Conservation (phyloP, 1,140 invertebrate genomes). For the Platyura marginata region DNA sequence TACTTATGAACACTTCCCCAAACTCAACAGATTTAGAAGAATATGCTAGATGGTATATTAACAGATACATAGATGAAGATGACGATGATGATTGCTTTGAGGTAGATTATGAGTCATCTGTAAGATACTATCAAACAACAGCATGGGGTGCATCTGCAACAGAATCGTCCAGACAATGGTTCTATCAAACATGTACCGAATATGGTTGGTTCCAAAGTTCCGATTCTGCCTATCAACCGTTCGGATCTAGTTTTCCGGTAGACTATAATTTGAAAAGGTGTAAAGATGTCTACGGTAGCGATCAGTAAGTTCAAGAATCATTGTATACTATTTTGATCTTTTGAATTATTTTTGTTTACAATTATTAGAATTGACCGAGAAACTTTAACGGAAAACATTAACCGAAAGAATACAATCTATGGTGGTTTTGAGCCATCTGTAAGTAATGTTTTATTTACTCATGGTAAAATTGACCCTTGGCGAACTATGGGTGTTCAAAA, state of each 20-base stretch:
- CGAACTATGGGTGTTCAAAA: constrained; percentile 4
- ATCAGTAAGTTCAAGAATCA: constrained; percentile 24
- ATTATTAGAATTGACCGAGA: background rate
- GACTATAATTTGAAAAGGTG: background rate
- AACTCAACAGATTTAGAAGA: no score
- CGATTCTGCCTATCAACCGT: background rate
- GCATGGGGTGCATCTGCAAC: no score
- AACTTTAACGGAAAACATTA: background rate
- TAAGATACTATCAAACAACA: no score
- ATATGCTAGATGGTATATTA: no score
- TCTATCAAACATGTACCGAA: no score
- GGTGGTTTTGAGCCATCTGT: background rate
- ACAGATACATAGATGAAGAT: no score
- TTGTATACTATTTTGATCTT: no score
- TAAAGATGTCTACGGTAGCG: background rate
- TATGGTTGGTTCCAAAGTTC: background rate
- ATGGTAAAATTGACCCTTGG: background rate
- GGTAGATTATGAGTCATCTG: no score
- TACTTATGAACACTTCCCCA: no score
- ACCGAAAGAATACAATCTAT: background rate
- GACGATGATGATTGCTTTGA: no score
- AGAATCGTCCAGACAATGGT: no score
- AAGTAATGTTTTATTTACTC: background rate
- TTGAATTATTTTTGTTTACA: no score
- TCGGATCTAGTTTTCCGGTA: background rate